Evolutionary conservation across 1,140 invertebrate species (phyloP).

Genomic region (Heliconius nattereri): DNA sequence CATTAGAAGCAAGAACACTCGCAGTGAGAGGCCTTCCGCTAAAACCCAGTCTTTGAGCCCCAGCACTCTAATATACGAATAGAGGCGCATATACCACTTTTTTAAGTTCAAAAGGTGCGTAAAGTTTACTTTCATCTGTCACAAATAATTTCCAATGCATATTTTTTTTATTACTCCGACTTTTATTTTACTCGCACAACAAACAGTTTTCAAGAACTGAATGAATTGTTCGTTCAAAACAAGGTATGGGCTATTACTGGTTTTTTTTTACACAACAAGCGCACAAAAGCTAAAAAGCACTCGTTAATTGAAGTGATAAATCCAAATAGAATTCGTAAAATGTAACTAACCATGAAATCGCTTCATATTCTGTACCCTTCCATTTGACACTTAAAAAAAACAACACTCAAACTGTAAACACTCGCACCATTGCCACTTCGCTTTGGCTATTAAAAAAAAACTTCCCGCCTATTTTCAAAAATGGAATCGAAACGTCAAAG

Average conservation of each 20-base stretch:
- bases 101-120: constrained; percentile 20
- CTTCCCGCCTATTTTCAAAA: constrained; percentile 56
- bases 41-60: constrained; percentile 24
- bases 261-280: not conserved
- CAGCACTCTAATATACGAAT: constrained; percentile 14
- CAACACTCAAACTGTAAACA: constrained; percentile 64
- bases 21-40: constrained; percentile 22
- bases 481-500: constrained; percentile 63
- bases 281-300: not conserved
- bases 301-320: constrained; percentile 11
- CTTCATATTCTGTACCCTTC: constrained; percentile 72
- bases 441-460: constrained; percentile 47
- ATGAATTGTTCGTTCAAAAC: not conserved
- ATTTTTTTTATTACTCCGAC: not conserved
- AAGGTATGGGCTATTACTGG: not conserved
- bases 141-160: constrained; percentile 6
- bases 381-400: constrained; percentile 73
- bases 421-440: constrained; percentile 61
- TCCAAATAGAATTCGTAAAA: constrained; percentile 21
- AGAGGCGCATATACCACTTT: not conserved
- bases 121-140: constrained; percentile 18
- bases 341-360: constrained; percentile 77
- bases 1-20: constrained; percentile 35
- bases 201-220: not conserved
- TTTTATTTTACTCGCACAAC: not conserved